These are phyloP conservation scores for Mycteria americana DNA, from an alignment of 2,797 vertebrate species.

Conservation along the genomic window DNA sequence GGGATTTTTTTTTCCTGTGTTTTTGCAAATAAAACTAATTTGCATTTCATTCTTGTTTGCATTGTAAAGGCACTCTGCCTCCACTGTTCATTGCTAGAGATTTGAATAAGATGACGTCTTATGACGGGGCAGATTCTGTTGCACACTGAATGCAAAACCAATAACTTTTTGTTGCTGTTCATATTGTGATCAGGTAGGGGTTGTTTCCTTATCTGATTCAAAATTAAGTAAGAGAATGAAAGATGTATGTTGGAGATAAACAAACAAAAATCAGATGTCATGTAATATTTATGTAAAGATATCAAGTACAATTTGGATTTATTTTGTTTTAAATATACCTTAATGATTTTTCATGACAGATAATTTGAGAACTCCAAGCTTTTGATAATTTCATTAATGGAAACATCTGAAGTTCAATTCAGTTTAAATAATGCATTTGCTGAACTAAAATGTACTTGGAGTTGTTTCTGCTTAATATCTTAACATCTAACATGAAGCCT, in stretches of 20 bases:
- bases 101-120: background rate
- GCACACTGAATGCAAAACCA: background rate
- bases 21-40: background rate
- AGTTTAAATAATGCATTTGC: background rate
- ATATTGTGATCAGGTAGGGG: background rate
- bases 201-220: background rate
- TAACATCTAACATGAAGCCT: background rate
- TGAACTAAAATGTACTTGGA: background rate
- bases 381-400: background rate
- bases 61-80: background rate
- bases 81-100: background rate
- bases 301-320: background rate
- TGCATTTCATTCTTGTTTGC: background rate
- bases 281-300: background rate
- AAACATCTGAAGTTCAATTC: background rate
- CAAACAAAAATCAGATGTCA: background rate
- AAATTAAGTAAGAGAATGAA: background rate
- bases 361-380: background rate
- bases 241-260: background rate
- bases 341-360: background rate
- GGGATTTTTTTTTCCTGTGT: background rate
- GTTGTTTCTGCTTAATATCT: background rate
- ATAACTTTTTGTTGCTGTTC: background rate
- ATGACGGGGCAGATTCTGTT: background rate
- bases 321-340: background rate